Percentiles rank a stretch among this genome's conserved stretches.
These are phyloP conservation scores for Betta splendens DNA, from an alignment of 2,797 vertebrate genomes.

Conservation along the genomic window DNA sequence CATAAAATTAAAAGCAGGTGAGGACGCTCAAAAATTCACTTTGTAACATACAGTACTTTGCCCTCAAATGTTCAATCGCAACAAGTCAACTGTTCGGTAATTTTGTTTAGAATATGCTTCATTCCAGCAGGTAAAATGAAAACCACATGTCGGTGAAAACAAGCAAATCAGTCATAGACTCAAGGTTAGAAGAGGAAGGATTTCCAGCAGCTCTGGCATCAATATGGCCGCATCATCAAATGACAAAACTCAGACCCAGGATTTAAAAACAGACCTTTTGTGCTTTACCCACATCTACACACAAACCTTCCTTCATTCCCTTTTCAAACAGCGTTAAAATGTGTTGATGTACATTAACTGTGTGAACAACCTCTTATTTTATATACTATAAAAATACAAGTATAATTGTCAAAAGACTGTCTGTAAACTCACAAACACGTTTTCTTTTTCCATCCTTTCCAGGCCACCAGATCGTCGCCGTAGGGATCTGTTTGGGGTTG, in stretches of 20 bases:
- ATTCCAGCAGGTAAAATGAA: conserved; percentile 19
- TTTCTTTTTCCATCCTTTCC: not conserved
- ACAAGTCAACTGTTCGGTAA: conserved; percentile 4
- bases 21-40: not conserved
- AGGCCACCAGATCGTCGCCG: conserved; percentile 87
- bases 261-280: not conserved
- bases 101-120: conserved; percentile 22
- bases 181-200: not conserved
- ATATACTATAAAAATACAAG: too few relatives aligned
- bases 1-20: not conserved
- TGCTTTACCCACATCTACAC: not conserved
- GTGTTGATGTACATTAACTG: too few relatives aligned
- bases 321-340: too few relatives aligned
- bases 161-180: not conserved
- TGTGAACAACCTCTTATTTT: too few relatives aligned
- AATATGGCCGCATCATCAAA: conserved; percentile 1
- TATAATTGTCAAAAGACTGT: too few relatives aligned
- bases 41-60: not conserved
- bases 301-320: too few relatives aligned
- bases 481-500: conserved; percentile 85
- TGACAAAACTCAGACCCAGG: not conserved
- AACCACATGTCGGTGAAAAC: conserved; percentile 21
- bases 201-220: conserved; percentile 16
- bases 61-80: conserved; percentile 4
- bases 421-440: not conserved